These are phyloP conservation scores for Fringilla coelebs DNA, from an alignment of 2,797 vertebrate genomes.

Conservation along the genomic window DNA sequence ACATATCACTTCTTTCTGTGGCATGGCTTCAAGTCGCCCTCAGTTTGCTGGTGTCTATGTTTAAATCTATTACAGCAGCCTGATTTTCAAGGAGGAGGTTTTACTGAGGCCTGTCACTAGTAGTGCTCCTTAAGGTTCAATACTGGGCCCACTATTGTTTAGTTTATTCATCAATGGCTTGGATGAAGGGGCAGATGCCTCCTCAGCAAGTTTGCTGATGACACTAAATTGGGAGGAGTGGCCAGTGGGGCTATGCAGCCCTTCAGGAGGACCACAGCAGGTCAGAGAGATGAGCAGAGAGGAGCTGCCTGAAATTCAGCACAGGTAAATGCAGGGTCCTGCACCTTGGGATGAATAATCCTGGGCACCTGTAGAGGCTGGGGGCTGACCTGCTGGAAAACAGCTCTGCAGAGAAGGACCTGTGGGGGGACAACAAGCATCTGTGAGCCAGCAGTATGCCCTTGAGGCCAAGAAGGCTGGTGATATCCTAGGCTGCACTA, in stretches of 20 bases:
- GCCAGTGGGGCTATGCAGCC: too few relatives aligned
- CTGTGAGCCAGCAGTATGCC: background rate
- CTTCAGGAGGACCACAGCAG: background rate
- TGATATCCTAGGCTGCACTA: background rate
- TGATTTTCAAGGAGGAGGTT: background rate
- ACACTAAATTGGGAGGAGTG: background rate
- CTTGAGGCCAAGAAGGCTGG: background rate
- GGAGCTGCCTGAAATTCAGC: background rate
- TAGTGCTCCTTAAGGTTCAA: background rate
- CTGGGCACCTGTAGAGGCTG: background rate
- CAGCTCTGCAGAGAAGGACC: background rate
- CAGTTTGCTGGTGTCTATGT: background rate
- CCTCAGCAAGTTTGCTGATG: background rate
- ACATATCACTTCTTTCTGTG: background rate
- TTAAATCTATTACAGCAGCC: background rate
- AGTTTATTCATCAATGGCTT: background rate
- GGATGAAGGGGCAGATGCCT: background rate
- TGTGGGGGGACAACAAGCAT: background rate
- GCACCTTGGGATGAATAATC: background rate
- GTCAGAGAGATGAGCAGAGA: background rate
- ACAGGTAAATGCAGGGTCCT: background rate
- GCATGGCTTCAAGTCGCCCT: background rate
- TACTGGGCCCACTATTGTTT: background rate
- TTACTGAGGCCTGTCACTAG: background rate
- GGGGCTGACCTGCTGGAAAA: background rate